phyloP scores from a whole-genome alignment of 2,797 vertebrate species.

The Sebastes diploproa region DNA sequence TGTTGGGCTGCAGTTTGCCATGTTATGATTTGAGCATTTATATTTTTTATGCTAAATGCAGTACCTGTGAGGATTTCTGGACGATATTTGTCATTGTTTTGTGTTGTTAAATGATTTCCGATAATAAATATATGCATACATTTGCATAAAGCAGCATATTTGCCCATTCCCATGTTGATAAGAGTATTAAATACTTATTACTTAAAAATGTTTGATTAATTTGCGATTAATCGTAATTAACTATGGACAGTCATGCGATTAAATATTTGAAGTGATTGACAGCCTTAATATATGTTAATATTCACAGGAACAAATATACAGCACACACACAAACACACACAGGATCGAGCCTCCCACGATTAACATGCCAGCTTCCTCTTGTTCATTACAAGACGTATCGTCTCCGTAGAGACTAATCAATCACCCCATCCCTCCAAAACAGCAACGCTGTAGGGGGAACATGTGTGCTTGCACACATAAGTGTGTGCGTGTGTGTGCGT shows the following conservation, averaged over 20 bases:
- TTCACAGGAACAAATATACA: neutral
- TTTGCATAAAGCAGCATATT: neutral
- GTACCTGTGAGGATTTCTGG: too few species aligned
- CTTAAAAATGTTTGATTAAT: too few species aligned
- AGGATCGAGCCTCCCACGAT: constrained; percentile 37
- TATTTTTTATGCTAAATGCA: too few species aligned
- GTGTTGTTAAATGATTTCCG: too few species aligned
- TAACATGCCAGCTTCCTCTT: constrained; percentile 64
- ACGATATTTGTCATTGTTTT: accelerated
- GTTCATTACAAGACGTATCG: constrained; percentile 69
- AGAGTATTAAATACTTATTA: too few species aligned
- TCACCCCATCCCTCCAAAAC: constrained; percentile 59
- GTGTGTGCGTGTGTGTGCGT: constrained; percentile 2
- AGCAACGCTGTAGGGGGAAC: constrained; percentile 47
- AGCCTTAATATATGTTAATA: neutral
- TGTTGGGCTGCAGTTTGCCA: too few species aligned
- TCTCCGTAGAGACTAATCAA: constrained; percentile 71
- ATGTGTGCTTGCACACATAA: neutral
- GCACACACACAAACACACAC: neutral
- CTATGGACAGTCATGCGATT: too few species aligned
- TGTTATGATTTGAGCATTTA: too few species aligned
- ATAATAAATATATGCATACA: too few species aligned
- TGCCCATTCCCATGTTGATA: too few species aligned
- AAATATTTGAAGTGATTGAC: too few species aligned
- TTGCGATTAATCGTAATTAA: too few species aligned